Evolutionary conservation across 2,113 vertebrate species (phyloP).

Genomic region (Balaeniceps rex): DNA sequence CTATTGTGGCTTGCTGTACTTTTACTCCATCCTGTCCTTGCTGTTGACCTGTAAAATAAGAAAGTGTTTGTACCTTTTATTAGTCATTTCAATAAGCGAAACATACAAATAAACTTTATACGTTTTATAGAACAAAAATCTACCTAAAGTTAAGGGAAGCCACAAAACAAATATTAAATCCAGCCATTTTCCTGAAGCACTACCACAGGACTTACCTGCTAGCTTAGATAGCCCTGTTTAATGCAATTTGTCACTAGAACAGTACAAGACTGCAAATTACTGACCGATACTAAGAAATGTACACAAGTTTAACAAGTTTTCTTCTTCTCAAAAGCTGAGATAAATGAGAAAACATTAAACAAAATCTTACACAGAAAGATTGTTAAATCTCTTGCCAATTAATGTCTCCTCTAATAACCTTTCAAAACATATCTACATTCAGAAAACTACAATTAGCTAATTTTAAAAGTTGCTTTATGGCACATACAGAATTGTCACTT

Average conservation of each 20-base stretch:
- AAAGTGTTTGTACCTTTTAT: background rate
- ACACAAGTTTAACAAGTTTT: background rate
- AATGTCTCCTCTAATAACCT: background rate
- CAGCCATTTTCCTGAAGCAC: background rate
- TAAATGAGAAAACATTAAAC: background rate
- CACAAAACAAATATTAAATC: background rate
- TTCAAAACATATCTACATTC: background rate
- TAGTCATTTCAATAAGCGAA: background rate
- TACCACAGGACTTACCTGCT: background rate
- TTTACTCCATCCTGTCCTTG: slow-evolving; percentile 93
- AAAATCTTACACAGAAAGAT: background rate
- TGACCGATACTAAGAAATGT: background rate
- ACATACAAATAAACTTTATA: background rate
- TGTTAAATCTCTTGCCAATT: background rate
- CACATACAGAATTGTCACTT: background rate
- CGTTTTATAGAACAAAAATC: background rate
- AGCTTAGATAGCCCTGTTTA: background rate
- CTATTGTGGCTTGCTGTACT: slow-evolving; percentile 88
- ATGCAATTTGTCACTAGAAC: background rate
- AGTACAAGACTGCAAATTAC: background rate
- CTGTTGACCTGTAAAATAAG: slow-evolving; percentile 85
- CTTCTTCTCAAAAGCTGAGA: background rate
- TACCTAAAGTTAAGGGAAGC: background rate
- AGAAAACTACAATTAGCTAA: background rate
- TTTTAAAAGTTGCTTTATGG: background rate